Evolutionary conservation across 2,113 vertebrate species (phyloP).

Genomic region (Symphodus melops): DNA sequence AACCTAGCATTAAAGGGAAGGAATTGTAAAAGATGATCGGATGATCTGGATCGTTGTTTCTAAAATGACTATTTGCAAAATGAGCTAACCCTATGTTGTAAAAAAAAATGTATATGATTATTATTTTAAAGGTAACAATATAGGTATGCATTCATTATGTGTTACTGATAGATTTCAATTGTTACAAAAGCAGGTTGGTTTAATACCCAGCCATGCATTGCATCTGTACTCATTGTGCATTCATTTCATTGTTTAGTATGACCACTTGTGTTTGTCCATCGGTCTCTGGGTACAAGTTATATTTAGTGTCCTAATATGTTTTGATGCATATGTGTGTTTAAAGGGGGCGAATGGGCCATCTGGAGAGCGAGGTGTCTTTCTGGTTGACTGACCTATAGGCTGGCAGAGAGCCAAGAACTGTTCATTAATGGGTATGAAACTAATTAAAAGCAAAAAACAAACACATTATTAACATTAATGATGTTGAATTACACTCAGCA

Average conservation of each 20-base stretch:
- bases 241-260: background rate
- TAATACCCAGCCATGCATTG: no score
- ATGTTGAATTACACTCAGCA: constrained; percentile 1
- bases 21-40: no score
- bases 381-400: constrained; percentile 14
- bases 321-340: constrained; percentile 12
- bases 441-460: constrained; percentile 18
- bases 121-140: no score
- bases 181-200: no score
- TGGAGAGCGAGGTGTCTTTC: constrained; percentile 19
- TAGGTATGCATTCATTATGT: no score
- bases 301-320: constrained; percentile 3
- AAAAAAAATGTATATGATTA: no score
- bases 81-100: no score
- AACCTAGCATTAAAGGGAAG: no score
- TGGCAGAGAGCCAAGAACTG: constrained; percentile 10
- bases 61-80: no score
- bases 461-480: constrained; percentile 24
- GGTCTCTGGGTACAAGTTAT: background rate
- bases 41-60: no score
- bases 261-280: background rate
- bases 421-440: constrained; percentile 1
- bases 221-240: no score
- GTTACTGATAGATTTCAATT: no score
- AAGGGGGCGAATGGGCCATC: constrained; percentile 8